Evolutionary conservation across 2,888 invertebrate species (phyloP).

Genomic region (Galerucella pusilla): DNA sequence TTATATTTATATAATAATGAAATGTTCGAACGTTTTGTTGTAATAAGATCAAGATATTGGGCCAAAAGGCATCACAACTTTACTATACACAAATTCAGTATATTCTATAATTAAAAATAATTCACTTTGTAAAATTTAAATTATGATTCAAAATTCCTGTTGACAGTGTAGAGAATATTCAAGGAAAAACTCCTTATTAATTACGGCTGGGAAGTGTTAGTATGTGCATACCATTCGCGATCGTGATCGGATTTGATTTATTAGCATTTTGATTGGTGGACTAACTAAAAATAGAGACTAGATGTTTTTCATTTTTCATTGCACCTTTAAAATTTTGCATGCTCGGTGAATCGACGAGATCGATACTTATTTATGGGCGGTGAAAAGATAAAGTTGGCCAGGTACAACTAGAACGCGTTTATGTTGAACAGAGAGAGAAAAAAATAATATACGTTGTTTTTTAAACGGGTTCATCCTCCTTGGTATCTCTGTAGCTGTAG

Average conservation of each 20-base stretch:
- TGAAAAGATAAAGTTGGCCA: background rate
- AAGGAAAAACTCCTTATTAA: constrained; percentile 14
- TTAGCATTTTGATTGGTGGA: constrained; percentile 6
- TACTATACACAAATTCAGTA: too few species aligned
- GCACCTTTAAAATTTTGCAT: constrained; percentile 12
- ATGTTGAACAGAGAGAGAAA: background rate
- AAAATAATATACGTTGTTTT: too few species aligned
- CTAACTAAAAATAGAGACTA: constrained; percentile 7
- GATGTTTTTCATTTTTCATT: constrained; percentile 13
- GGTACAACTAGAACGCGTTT: background rate
- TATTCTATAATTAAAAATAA: background rate
- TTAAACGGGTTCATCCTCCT: too few species aligned
- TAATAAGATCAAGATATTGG: too few species aligned
- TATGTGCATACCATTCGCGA: background rate
- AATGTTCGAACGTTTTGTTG: too few species aligned
- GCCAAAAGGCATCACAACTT: too few species aligned
- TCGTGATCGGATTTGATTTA: constrained; percentile 12
- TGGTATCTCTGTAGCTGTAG: too few species aligned
- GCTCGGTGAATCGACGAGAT: background rate
- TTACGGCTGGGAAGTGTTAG: background rate
- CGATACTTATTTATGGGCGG: background rate
- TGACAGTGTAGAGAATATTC: constrained; percentile 1
- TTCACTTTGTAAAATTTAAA: background rate
- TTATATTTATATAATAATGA: too few species aligned
- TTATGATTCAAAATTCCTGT: background rate